These are phyloP conservation scores for Campylomormyrus numenius DNA, from an alignment of 2,113 vertebrate species.

Conservation along the genomic window DNA sequence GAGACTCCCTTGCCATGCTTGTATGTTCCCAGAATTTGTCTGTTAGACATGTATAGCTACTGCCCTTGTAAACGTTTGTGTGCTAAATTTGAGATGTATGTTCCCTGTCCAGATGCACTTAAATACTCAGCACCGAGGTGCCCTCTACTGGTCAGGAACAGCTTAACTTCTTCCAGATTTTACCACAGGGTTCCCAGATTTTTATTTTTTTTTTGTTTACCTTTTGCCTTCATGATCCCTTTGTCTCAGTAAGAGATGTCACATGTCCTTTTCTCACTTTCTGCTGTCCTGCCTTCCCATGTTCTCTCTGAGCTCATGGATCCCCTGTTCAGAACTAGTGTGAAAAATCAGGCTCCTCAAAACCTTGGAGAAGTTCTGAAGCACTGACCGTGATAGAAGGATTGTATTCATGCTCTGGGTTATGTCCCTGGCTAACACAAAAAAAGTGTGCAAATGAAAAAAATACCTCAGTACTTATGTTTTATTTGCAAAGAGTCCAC, in stretches of 20 bases:
- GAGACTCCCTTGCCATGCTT: not conserved
- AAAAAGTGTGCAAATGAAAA: not conserved
- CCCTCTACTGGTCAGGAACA: conserved; percentile 59
- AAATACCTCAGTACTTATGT: not conserved
- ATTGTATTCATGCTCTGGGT: not conserved
- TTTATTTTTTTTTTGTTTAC: not conserved
- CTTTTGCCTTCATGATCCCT: not conserved
- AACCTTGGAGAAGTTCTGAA: not conserved
- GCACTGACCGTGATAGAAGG: not conserved
- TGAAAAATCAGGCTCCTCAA: not conserved
- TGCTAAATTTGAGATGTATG: not conserved
- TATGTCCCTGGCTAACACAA: not conserved
- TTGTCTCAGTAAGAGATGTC: not conserved
- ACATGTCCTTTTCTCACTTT: not conserved
- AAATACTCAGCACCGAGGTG: conserved; percentile 41
- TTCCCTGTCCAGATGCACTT: not conserved
- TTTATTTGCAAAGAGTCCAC: not conserved
- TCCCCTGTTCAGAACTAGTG: not conserved
- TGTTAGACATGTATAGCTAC: not conserved
- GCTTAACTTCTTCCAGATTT: conserved; percentile 20
- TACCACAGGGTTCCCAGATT: not conserved
- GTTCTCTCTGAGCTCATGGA: not conserved
- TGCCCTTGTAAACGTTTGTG: not conserved
- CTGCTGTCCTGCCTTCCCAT: no score
- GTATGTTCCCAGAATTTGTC: not conserved